Evolutionary conservation across 2,113 vertebrate genomes (phyloP).

Genomic region (Mastomys natalensis): DNA sequence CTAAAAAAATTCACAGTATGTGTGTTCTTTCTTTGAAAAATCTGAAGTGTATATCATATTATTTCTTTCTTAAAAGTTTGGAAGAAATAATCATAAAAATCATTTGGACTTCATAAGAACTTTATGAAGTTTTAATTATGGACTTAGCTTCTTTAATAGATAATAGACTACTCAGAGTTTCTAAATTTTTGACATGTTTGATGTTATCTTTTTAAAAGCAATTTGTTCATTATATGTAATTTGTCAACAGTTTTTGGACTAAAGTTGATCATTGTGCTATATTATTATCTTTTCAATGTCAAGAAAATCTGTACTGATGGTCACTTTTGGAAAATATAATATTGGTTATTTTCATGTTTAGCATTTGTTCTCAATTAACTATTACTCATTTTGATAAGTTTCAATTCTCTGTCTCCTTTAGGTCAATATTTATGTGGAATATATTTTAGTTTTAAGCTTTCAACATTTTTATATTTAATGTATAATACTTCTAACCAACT

Average conservation of each 20-base stretch:
- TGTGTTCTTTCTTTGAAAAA: not conserved
- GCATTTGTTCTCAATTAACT: not conserved
- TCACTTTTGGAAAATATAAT: not conserved
- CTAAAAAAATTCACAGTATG: not conserved
- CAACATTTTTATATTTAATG: not conserved
- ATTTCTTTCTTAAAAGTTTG: not conserved
- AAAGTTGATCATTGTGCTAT: not conserved
- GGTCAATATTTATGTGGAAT: not conserved
- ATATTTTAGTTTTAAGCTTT: not conserved
- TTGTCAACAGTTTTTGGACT: not conserved
- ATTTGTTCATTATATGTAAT: not conserved
- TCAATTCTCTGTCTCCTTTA: not conserved
- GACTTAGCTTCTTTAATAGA: not conserved
- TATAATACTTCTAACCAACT: not conserved
- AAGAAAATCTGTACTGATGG: not conserved
- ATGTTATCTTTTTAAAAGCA: not conserved
- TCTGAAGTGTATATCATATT: not conserved
- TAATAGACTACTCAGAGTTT: not conserved
- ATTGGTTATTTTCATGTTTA: not conserved
- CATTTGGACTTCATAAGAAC: not conserved
- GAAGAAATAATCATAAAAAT: not conserved
- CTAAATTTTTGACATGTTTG: not conserved
- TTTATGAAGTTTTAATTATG: conserved; percentile 29
- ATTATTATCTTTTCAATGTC: not conserved
- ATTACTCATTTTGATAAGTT: not conserved